Conservation (phyloP, 2,113 vertebrate genomes). For the Seriola rivoliana region DNA sequence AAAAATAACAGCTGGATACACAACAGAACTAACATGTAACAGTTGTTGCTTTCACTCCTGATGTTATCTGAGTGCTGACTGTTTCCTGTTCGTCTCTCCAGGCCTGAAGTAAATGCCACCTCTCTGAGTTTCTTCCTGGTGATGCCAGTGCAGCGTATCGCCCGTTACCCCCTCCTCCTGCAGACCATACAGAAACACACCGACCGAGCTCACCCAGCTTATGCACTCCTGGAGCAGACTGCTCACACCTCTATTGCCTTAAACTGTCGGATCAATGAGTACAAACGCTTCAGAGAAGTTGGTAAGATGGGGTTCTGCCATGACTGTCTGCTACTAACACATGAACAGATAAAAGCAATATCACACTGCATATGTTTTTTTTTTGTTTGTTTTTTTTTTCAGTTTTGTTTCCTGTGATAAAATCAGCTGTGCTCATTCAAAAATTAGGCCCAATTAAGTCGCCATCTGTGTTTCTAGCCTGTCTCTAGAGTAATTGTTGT, state of each 20-base stretch:
- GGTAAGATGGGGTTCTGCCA: constrained; percentile 84
- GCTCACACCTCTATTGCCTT: constrained; percentile 86
- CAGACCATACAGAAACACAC: constrained; percentile 95
- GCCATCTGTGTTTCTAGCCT: not conserved
- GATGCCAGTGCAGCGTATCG: constrained; percentile 94
- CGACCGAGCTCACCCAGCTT: constrained; percentile 73
- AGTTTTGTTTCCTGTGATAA: not conserved
- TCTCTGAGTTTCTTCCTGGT: constrained; percentile 95
- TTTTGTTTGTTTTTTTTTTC: no score
- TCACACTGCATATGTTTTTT: not conserved
- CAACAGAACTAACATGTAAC: no score
- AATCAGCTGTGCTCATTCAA: no score
- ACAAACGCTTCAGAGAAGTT: constrained; percentile 95
- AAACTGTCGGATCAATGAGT: constrained; percentile 94
- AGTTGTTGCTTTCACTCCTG: not conserved
- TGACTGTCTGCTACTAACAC: not conserved
- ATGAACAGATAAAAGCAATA: not conserved
- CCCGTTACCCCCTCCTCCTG: constrained; percentile 93
- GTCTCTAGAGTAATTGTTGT: not conserved
- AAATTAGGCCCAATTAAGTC: no score
- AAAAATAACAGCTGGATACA: no score
- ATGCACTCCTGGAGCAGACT: constrained; percentile 83
- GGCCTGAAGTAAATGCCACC: constrained; percentile 89
- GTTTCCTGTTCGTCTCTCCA: constrained; percentile 50
- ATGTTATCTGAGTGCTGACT: not conserved